Evolutionary conservation across 2,113 vertebrate species (phyloP).

Genomic region (Colaptes auratus): DNA sequence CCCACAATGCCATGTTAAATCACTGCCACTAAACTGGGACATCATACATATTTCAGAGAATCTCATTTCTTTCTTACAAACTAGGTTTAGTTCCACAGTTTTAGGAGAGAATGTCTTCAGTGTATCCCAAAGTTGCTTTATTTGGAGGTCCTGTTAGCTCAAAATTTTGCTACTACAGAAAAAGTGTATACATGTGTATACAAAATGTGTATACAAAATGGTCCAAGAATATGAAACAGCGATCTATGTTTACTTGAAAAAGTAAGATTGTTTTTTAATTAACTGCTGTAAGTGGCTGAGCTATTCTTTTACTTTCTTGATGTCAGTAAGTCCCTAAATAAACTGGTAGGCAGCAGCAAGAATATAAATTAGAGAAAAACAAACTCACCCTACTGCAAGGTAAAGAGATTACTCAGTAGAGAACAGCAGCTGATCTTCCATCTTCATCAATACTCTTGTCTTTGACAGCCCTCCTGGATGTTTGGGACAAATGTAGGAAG

Average conservation of each 20-base stretch:
- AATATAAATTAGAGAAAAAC: background rate
- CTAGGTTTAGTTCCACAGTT: background rate
- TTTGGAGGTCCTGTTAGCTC: background rate
- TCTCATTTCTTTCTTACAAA: background rate
- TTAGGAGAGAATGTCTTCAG: background rate
- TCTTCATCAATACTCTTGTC: background rate
- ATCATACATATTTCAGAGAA: background rate
- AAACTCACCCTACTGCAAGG: background rate
- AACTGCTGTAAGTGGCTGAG: background rate
- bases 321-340: background rate
- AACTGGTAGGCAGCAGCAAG: background rate
- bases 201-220: background rate
- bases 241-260: background rate
- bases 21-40: no score
- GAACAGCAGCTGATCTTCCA: background rate
- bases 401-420: background rate
- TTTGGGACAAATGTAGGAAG: background rate
- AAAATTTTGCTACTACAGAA: background rate
- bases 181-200: background rate
- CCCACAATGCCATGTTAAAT: no score
- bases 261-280: background rate
- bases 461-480: background rate
- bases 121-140: background rate
- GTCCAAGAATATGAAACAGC: background rate
- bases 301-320: background rate